These are phyloP conservation scores for Melanotaenia duboulayi DNA, from an alignment of 2,113 vertebrate species.

Conservation along the genomic window DNA sequence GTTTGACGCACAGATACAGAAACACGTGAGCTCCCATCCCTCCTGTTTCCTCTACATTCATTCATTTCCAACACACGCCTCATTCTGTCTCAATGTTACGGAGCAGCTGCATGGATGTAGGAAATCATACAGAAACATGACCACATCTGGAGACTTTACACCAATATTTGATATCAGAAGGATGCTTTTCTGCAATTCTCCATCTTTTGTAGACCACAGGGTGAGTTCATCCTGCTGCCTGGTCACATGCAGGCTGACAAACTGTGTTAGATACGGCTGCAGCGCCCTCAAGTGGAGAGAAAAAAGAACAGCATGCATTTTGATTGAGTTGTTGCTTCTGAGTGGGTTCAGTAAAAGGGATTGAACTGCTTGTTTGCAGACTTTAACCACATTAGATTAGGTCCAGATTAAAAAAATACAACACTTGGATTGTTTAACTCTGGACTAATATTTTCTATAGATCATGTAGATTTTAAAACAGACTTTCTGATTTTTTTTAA, in stretches of 20 bases:
- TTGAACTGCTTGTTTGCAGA: too few relatives aligned
- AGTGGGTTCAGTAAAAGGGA: background rate
- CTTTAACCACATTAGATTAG: too few relatives aligned
- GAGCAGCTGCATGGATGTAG: background rate
- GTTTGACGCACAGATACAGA: constrained; percentile 3
- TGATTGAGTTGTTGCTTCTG: background rate
- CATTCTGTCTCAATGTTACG: background rate
- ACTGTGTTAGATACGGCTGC: background rate
- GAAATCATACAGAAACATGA: rapidly evolving
- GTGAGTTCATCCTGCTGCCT: constrained; percentile 13
- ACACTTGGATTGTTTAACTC: too few relatives aligned
- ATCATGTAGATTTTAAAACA: too few relatives aligned
- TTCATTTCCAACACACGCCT: background rate
- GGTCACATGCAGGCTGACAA: background rate
- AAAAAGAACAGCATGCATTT: background rate
- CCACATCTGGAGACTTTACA: background rate
- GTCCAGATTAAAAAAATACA: too few relatives aligned
- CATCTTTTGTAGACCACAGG: background rate
- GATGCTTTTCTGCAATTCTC: background rate
- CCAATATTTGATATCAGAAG: background rate
- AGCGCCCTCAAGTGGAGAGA: constrained; percentile 51
- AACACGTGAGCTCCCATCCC: background rate
- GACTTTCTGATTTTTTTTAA: too few relatives aligned
- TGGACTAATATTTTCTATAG: too few relatives aligned
- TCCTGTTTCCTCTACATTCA: background rate